These are phyloP conservation scores for Adela reaumurella DNA, from an alignment of 2,888 invertebrate species.

Conservation along the genomic window DNA sequence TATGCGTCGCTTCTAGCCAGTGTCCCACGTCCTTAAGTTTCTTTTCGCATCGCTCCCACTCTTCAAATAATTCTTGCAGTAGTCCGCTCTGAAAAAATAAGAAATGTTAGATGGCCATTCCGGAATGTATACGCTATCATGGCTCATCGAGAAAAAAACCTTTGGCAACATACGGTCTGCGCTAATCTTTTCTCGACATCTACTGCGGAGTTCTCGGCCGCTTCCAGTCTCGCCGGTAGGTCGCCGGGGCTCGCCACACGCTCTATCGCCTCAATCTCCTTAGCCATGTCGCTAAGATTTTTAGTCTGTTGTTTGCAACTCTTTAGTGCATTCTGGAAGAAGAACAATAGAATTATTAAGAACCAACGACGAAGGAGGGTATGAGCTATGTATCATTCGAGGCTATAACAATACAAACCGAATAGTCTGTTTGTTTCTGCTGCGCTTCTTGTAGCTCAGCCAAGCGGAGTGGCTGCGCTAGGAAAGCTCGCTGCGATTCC, in stretches of 20 bases:
- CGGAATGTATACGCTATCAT: constrained; percentile 1
- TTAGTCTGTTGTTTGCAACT: constrained; percentile 85
- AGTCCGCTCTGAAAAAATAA: constrained; percentile 75
- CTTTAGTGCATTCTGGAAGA: constrained; percentile 75
- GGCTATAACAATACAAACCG: constrained; percentile 62
- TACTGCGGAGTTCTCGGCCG: constrained; percentile 82
- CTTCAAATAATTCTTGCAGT: constrained; percentile 87
- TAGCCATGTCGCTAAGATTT: constrained; percentile 87
- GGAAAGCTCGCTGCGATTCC: constrained; percentile 74
- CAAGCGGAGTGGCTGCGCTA: constrained; percentile 73
- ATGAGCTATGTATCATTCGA: no score
- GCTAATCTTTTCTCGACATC: constrained; percentile 80
- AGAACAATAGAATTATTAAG: constrained; percentile 5
- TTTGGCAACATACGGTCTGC: constrained; percentile 82
- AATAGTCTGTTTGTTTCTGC: constrained; percentile 83
- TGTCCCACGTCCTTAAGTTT: constrained; percentile 85
- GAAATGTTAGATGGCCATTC: constrained; percentile 10
- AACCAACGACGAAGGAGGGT: constrained; percentile 1
- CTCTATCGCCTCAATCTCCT: constrained; percentile 81
- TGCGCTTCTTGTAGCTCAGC: constrained; percentile 77
- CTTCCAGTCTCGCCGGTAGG: constrained; percentile 78
- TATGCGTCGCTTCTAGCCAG: constrained; percentile 86
- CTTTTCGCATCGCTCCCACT: constrained; percentile 94
- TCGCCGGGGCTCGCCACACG: constrained; percentile 82
- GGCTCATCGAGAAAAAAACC: not conserved